Conservation (phyloP, 2,797 vertebrate species). For the Ceryle rudis region DNA sequence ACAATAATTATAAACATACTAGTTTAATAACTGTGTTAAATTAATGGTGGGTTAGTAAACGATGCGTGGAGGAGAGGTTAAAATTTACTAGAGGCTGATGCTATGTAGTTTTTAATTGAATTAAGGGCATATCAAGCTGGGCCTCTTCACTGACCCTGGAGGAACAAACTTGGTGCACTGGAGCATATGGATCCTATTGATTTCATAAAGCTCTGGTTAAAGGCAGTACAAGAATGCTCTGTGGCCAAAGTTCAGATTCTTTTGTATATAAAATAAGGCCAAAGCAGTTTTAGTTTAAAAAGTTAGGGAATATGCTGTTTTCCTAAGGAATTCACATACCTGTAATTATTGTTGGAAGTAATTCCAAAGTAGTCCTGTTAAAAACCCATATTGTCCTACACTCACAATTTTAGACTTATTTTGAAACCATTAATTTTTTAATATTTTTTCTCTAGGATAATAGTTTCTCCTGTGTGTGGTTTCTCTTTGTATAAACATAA, state of each 20-base stretch:
- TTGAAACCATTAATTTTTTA: not conserved
- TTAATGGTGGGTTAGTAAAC: conserved; percentile 27
- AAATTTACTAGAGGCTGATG: conserved; percentile 28
- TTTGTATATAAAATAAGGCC: not conserved
- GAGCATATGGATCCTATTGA: not conserved
- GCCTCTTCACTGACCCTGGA: not conserved
- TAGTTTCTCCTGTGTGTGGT: not conserved
- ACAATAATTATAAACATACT: not conserved
- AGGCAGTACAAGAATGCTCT: not conserved
- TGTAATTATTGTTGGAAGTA: not conserved
- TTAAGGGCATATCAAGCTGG: conserved; percentile 20
- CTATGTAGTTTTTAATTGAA: conserved; percentile 48
- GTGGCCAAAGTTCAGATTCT: conserved; percentile 1
- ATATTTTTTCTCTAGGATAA: not conserved
- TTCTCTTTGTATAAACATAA: not conserved
- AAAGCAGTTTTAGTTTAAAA: not conserved
- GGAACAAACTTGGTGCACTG: not conserved
- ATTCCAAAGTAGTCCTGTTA: not conserved
- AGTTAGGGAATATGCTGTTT: not conserved
- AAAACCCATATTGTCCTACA: not conserved
- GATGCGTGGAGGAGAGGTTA: conserved; percentile 6
- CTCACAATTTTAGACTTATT: not conserved
- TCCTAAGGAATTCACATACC: not conserved
- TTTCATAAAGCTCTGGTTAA: conserved; percentile 40
- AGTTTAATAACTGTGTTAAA: conserved; percentile 34